These are phyloP conservation scores for Piscicola geometra DNA, from an alignment of 2,888 invertebrate genomes.

Conservation along the genomic window DNA sequence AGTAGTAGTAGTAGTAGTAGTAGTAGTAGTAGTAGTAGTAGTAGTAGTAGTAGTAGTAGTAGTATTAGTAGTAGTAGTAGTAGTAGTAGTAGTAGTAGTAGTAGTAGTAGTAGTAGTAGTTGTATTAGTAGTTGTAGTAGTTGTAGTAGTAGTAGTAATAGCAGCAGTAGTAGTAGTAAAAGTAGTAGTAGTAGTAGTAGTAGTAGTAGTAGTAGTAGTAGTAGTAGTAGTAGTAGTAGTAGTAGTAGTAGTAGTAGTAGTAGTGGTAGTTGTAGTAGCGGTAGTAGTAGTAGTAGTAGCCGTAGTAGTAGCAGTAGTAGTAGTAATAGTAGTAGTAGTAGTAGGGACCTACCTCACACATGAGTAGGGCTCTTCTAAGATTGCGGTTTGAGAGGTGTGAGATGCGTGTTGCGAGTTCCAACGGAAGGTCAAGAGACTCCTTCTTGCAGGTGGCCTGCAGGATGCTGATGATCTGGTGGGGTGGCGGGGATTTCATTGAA, in stretches of 20 bases:
- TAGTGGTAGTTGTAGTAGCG: background rate
- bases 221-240: constrained; percentile 9
- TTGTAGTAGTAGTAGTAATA: background rate
- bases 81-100: background rate
- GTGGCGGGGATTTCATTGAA: too few relatives aligned
- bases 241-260: constrained; percentile 3
- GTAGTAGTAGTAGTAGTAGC: too few relatives aligned
- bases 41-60: background rate
- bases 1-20: background rate
- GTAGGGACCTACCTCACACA: constrained; percentile 69
- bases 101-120: background rate
- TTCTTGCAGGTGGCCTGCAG: constrained; percentile 53
- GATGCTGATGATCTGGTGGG: constrained; percentile 49
- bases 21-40: background rate
- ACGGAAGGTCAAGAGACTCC: constrained; percentile 73
- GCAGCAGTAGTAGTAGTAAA: background rate
- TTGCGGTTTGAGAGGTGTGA: constrained; percentile 78
- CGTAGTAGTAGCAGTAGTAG: too few relatives aligned
- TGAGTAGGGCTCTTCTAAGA: constrained; percentile 81
- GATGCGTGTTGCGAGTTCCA: constrained; percentile 71
- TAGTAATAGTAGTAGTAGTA: background rate
- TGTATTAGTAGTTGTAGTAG: too few relatives aligned
- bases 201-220: constrained; percentile 8
- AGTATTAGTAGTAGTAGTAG: background rate
- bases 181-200: background rate